phyloP scores from a whole-genome alignment of 2,888 invertebrate genomes.

The Limenitis camilla region DNA sequence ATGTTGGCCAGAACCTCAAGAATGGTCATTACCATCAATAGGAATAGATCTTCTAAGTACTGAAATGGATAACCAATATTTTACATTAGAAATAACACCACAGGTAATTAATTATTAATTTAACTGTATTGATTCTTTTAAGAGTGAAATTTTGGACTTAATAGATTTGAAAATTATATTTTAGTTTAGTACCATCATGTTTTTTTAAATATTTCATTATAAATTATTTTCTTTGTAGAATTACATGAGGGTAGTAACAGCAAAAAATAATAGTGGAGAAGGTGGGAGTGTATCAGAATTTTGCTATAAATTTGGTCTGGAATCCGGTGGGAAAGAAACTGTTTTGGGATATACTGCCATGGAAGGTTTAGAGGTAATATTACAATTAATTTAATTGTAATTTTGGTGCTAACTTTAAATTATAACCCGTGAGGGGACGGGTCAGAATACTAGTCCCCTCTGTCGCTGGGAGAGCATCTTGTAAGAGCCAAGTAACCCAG shows the following conservation, averaged over 20 bases:
- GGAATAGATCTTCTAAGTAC: slow-evolving; percentile 52
- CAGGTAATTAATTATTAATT: slow-evolving; percentile 43
- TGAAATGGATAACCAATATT: slow-evolving; percentile 53
- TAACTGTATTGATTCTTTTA: not conserved
- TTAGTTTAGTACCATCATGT: no score
- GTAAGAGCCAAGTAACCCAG: no score
- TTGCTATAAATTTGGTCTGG: slow-evolving; percentile 67
- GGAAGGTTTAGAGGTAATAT: slow-evolving; percentile 62
- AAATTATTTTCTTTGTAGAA: slow-evolving; percentile 46
- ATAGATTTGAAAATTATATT: not conserved
- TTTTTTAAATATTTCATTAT: not conserved
- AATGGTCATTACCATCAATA: slow-evolving; percentile 54
- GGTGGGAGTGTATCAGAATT: slow-evolving; percentile 49
- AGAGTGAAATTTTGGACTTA: no score
- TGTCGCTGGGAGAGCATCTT: no score
- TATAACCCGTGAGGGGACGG: not conserved
- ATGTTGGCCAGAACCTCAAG: slow-evolving; percentile 62
- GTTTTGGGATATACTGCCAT: slow-evolving; percentile 68
- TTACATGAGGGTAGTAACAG: slow-evolving; percentile 61
- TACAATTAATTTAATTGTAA: not conserved
- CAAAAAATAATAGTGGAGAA: slow-evolving; percentile 44
- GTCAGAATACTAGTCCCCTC: no score
- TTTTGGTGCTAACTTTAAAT: not conserved
- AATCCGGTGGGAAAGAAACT: slow-evolving; percentile 54
- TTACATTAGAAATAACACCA: slow-evolving; percentile 60